Conservation (phyloP, 2,888 invertebrate genomes). For the Sipunculus nudus region DNA sequence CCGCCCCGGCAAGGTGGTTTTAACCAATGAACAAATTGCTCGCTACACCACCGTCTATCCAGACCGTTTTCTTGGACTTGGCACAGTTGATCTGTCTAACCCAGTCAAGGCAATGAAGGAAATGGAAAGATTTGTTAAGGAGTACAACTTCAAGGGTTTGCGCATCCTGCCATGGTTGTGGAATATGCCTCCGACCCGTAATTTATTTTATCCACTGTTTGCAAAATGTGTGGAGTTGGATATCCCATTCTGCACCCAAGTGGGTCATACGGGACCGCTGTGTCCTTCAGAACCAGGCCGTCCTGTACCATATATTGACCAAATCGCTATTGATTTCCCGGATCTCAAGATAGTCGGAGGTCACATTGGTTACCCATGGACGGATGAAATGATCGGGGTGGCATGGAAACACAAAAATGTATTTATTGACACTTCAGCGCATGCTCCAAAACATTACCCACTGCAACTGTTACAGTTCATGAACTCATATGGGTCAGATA, state of each 20-base stretch:
- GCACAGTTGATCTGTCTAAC: not conserved
- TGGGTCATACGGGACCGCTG: constrained; percentile 7
- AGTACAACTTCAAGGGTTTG: constrained; percentile 4
- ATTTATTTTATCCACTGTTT: constrained; percentile 6
- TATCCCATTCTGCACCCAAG: constrained; percentile 6
- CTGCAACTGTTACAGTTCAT: constrained; percentile 4
- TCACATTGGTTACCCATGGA: constrained; percentile 16
- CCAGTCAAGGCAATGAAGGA: constrained; percentile 1
- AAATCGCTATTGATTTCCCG: constrained; percentile 9
- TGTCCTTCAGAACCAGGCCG: constrained; percentile 13
- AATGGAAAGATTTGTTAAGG: constrained; percentile 4
- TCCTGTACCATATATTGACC: constrained; percentile 10
- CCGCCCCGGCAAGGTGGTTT: not conserved
- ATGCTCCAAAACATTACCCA: constrained; percentile 3
- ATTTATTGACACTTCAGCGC: constrained; percentile 8
- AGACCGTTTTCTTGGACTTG: constrained; percentile 2
- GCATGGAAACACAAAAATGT: constrained; percentile 10
- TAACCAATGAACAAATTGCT: not conserved
- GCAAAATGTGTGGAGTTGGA: constrained; percentile 3
- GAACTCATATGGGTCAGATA: not conserved
- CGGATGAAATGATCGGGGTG: constrained; percentile 9
- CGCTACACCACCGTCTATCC: not conserved
- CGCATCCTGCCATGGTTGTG: constrained; percentile 9
- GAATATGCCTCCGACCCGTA: constrained; percentile 5
- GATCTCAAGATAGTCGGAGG: constrained; percentile 4